Base-by-base conservation (phyloP, 1,140 invertebrate species). In the Aplysia californica region DNA sequence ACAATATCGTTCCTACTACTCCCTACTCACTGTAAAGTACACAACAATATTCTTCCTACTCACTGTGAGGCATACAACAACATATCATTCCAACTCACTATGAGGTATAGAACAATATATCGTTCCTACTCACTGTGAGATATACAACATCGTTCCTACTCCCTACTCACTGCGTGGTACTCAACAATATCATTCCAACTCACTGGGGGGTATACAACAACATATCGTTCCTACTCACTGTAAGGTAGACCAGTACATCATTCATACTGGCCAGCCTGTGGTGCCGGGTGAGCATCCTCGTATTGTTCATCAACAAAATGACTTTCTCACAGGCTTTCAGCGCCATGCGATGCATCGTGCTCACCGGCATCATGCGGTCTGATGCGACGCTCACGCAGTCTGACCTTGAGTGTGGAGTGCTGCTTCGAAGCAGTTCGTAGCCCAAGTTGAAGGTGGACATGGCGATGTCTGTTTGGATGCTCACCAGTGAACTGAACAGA, bases 251-350 rank as follows among this genome's bases (percentile, higher is more conserved):
- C 15, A 84, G 72, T 1, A 85, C 83, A 59, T 86, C 76, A 44
- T 81, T 65, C 79, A 87, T 87, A 31, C 56, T 79, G 15, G 74
- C 65, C 3, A 87, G 69, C 5, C 84, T 79, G 35, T 78, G 73
- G 26, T 85, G 80, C 41, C 80, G 79, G 23, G 78, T 79, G 23
- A 85, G 77, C 26, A 87, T 73, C 36, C 68, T 66, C 21, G 85
- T 87, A 58, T 87, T 84, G 80, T 87, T 87, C 84, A 87, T 84
- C 71, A 87, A 70, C 3, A 86, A 72, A 65, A 87, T 83, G 38
- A 87, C 81, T 31, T 83, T 76, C 69, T 87, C 82, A 15, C 77
- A 77, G 3, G 85, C 85, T 3, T 86, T 83, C 39, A 83, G 50
- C 29, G 86, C 86, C 41, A 87, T 86, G 35, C 86, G 79, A 68